These are phyloP conservation scores for Pocota personata DNA, from an alignment of 2,888 invertebrate genomes.

Conservation along the genomic window DNA sequence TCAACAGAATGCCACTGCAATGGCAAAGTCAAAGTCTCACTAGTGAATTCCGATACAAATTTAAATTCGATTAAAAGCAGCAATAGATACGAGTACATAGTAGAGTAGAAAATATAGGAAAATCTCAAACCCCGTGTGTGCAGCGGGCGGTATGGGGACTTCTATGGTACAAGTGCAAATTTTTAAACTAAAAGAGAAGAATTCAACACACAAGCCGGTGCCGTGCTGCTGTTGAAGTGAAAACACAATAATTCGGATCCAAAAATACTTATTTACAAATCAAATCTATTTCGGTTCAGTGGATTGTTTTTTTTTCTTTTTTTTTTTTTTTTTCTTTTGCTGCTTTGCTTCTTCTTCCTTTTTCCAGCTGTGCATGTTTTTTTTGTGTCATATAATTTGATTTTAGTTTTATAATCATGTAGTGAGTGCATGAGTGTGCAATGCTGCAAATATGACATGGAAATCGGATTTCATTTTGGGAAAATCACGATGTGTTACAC, in stretches of 20 bases:
- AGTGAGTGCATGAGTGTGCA: constrained; percentile 6
- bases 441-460: constrained; percentile 11
- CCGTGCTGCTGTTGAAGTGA: not conserved
- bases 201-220: constrained; percentile 1
- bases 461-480: constrained; percentile 20
- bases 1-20: constrained; percentile 56
- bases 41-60: constrained; percentile 48
- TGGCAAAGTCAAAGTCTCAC: constrained; percentile 55
- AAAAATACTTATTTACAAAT: constrained; percentile 59
- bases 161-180: constrained; percentile 17
- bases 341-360: not conserved
- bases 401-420: constrained; percentile 24
- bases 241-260: constrained; percentile 35
- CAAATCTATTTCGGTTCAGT: constrained; percentile 52
- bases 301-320: not conserved
- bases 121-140: not conserved
- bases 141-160: not conserved
- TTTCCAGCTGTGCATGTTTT: not conserved
- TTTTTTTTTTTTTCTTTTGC: not conserved
- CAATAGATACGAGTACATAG: not conserved
- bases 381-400: not conserved
- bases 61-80: constrained; percentile 56
- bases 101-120: not conserved
- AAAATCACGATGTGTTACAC: not conserved
- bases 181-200: not conserved